Conservation (phyloP, 1,140 invertebrate species). For the Drosophila eugracilis region DNA sequence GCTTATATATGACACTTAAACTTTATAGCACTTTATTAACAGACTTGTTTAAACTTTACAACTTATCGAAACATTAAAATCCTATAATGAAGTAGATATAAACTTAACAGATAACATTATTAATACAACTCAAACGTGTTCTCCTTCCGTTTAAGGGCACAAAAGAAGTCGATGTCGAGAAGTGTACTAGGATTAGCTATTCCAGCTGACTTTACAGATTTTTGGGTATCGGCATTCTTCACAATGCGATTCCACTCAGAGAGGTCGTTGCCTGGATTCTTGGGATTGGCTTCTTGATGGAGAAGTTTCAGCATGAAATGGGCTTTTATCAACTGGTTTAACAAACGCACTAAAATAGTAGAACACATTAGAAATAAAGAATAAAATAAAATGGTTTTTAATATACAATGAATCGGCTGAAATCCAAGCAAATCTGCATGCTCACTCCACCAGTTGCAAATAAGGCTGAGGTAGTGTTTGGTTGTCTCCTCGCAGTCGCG, state of each 20-base stretch:
- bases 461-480: conserved; percentile 69
- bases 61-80: neutral
- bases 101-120: neutral
- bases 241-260: conserved; percentile 64
- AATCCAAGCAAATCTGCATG: conserved; percentile 53
- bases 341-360: conserved; percentile 55
- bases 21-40: neutral
- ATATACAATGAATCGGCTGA: conserved; percentile 63
- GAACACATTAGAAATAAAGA: neutral
- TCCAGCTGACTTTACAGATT: neutral
- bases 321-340: conserved; percentile 55
- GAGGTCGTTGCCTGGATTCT: conserved; percentile 56
- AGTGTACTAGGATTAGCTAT: conserved; percentile 3
- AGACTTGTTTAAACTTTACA: neutral
- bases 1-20: neutral
- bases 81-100: neutral
- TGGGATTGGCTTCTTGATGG: conserved; percentile 55
- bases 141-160: conserved; percentile 17
- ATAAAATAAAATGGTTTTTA: neutral
- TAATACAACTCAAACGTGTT: conserved; percentile 28
- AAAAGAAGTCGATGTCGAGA: conserved; percentile 38
- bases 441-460: conserved; percentile 74
- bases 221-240: conserved; percentile 29
- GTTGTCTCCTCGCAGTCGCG: conserved; percentile 77
- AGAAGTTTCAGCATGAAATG: conserved; percentile 75